phyloP scores from a whole-genome alignment of 2,113 vertebrate species.

The Ovis canadensis region DNA sequence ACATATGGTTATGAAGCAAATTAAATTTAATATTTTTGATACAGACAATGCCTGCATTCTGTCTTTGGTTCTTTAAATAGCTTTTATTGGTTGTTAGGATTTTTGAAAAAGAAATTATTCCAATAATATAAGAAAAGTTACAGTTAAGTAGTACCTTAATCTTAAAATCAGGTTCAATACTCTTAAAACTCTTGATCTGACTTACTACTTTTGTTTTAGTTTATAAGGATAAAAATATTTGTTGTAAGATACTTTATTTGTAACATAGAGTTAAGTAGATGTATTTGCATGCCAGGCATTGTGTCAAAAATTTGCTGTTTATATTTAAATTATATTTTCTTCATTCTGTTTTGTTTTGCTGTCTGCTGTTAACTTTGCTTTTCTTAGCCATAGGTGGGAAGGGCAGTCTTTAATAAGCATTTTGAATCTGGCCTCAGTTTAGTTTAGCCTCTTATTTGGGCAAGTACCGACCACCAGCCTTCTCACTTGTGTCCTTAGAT shows the following conservation, averaged over 20 bases:
- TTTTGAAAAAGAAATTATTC: slow-evolving; percentile 29
- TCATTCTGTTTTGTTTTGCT: neutral
- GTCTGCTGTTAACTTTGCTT: neutral
- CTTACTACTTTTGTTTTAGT: slow-evolving; percentile 23
- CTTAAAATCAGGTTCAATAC: slow-evolving; percentile 20
- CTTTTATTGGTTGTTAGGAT: slow-evolving; percentile 24
- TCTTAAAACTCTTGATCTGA: slow-evolving; percentile 29
- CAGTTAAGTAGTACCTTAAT: neutral
- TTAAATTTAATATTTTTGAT: slow-evolving; percentile 17
- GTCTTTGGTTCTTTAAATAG: slow-evolving; percentile 34
- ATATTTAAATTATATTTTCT: slow-evolving; percentile 10
- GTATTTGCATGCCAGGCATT: neutral
- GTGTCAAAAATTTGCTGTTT: neutral
- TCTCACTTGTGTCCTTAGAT: neutral
- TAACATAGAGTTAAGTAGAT: slow-evolving; percentile 17
- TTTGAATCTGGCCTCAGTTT: neutral
- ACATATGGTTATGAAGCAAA: neutral
- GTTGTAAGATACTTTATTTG: neutral
- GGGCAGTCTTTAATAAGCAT: neutral
- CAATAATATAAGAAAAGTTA: slow-evolving; percentile 32
- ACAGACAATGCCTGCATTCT: neutral
- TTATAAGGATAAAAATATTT: slow-evolving; percentile 19
- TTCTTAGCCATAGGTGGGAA: neutral
- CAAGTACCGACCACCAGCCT: neutral
- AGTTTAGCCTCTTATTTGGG: slow-evolving; percentile 14